A percentile compares a stretch with the other conserved stretches of the same genome.
These are phyloP conservation scores for Bombylius major DNA, from an alignment of 2,888 invertebrate species.

Conservation along the genomic window DNA sequence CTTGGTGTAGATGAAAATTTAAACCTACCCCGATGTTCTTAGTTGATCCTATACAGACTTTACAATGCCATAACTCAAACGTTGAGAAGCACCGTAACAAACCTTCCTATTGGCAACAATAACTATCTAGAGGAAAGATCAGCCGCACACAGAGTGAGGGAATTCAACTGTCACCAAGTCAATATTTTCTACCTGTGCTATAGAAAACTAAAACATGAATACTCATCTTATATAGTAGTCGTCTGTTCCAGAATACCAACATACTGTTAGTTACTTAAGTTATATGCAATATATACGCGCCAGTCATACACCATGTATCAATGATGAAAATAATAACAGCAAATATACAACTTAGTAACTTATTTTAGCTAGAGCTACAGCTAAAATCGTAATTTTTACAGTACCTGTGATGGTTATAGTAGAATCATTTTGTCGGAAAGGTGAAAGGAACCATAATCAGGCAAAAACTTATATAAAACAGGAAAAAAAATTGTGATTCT, in stretches of 20 bases:
- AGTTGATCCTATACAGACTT: no score
- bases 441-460: neutral
- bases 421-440: neutral
- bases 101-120: slow-evolving; percentile 6
- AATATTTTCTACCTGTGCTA: slow-evolving; percentile 7
- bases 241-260: no score
- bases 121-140: slow-evolving; percentile 6
- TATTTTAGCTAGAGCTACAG: no score
- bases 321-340: slow-evolving; percentile 8
- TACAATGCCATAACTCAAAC: slow-evolving; percentile 3
- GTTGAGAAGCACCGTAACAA: slow-evolving; percentile 1
- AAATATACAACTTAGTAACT: neutral
- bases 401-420: no score
- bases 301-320: neutral
- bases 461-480: neutral
- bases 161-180: slow-evolving; percentile 7
- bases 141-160: slow-evolving; percentile 9
- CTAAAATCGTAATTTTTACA: no score
- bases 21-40: no score
- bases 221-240: no score
- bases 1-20: no score
- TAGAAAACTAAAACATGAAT: neutral
- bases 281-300: no score
- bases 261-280: no score
- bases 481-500: neutral